Conservation (phyloP, 2,888 invertebrate species). For the Emmelina monodactyla region DNA sequence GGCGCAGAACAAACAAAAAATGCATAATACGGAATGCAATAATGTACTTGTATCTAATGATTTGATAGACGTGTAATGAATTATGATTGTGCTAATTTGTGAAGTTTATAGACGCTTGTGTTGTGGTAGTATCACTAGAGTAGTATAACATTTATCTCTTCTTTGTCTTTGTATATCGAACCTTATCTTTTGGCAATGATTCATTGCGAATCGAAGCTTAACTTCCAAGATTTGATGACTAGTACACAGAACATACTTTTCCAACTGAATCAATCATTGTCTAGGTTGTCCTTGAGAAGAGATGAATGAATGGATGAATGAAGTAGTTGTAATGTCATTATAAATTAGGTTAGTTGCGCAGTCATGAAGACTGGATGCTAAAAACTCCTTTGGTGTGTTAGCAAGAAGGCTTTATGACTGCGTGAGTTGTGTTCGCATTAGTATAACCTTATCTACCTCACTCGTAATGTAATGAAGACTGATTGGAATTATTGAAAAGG, state of each 20-base stretch:
- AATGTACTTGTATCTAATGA: too few relatives aligned
- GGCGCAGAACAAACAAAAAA: slow-evolving; percentile 36
- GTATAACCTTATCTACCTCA: slow-evolving; percentile 52
- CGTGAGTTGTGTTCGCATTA: slow-evolving; percentile 29
- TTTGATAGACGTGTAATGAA: too few relatives aligned
- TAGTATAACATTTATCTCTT: not conserved
- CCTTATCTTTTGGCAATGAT: not conserved
- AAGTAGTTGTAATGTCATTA: not conserved
- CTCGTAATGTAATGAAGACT: slow-evolving; percentile 51
- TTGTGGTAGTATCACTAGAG: slow-evolving; percentile 44
- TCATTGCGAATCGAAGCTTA: not conserved
- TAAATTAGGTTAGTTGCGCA: slow-evolving; percentile 15
- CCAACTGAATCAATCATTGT: not conserved
- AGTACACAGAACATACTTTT: too few relatives aligned
- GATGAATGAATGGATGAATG: not conserved
- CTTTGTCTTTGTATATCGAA: not conserved
- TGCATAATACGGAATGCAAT: slow-evolving; percentile 43
- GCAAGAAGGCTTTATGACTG: not conserved
- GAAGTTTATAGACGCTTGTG: slow-evolving; percentile 56
- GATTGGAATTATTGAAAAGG: slow-evolving; percentile 45
- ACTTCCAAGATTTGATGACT: too few relatives aligned
- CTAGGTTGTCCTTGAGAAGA: not conserved
- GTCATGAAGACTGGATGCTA: not conserved
- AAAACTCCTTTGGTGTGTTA: too few relatives aligned
- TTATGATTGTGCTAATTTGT: slow-evolving; percentile 55